Percentiles rank a stretch among this genome's conserved stretches.
Evolutionary conservation across 2,888 invertebrate species (phyloP).

Genomic region (Coelinius sp.): DNA sequence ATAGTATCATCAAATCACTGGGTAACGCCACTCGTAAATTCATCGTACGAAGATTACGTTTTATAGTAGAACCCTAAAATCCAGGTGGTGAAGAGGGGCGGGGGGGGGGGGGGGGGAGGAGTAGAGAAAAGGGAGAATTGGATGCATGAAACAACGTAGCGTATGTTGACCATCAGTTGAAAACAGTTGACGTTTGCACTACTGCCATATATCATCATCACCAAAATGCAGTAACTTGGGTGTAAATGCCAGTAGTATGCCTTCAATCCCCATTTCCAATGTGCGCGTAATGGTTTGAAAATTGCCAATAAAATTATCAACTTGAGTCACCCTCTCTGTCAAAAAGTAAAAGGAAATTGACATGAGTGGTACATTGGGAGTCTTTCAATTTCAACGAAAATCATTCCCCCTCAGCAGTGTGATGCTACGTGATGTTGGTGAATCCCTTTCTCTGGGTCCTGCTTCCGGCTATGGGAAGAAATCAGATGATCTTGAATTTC

Average conservation of each 20-base stretch:
- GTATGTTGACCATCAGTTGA: constrained; percentile 6
- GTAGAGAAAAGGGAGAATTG: too few species aligned
- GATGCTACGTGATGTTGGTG: constrained; percentile 25
- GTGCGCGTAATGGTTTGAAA: constrained; percentile 62
- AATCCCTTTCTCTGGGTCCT: constrained; percentile 8
- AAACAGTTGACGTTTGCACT: constrained; percentile 20
- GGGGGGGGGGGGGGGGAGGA: not conserved
- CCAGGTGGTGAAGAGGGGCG: constrained; percentile 32
- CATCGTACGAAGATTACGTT: constrained; percentile 57
- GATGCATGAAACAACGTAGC: constrained; percentile 1
- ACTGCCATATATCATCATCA: constrained; percentile 14
- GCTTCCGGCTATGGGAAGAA: constrained; percentile 33
- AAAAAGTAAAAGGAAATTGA: constrained; percentile 55
- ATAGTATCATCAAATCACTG: constrained; percentile 57
- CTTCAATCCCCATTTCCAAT: not conserved
- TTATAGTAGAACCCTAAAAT: constrained; percentile 56
- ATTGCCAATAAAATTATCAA: constrained; percentile 63
- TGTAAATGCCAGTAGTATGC: constrained; percentile 8
- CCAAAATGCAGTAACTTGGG: constrained; percentile 15
- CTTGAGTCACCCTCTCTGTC: constrained; percentile 31
- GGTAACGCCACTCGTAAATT: constrained; percentile 57
- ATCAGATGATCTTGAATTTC: constrained; percentile 40
- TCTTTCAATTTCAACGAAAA: constrained; percentile 64
- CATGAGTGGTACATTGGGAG: constrained; percentile 58
- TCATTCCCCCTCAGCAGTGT: constrained; percentile 46